Conservation (phyloP, 2,113 vertebrate genomes). For the Nothoprocta pentlandii region DNA sequence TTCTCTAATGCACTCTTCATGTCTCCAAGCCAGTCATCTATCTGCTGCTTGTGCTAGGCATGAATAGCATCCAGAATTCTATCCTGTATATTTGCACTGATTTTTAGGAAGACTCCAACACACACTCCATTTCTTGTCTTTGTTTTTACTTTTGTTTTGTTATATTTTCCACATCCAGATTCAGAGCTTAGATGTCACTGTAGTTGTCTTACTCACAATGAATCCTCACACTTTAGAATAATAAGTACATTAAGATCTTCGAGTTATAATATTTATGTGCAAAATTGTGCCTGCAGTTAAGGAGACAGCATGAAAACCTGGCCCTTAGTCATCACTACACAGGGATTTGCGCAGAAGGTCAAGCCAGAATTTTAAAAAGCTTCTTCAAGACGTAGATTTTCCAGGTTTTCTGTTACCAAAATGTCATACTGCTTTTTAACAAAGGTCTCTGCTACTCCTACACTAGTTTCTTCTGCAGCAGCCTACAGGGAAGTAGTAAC, state of each 20-base stretch:
- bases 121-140: constrained; percentile 34
- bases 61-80: constrained; percentile 39
- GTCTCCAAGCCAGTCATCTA: constrained; percentile 63
- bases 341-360: constrained; percentile 24
- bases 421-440: constrained; percentile 63
- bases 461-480: constrained; percentile 44
- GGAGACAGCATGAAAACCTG: not conserved
- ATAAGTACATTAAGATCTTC: not conserved
- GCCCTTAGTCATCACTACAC: not conserved
- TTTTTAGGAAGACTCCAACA: constrained; percentile 69
- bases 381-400: constrained; percentile 67
- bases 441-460: constrained; percentile 35
- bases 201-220: constrained; percentile 43
- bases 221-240: not conserved
- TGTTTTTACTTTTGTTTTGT: constrained; percentile 56
- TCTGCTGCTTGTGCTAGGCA: constrained; percentile 58
- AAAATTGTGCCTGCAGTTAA: constrained; percentile 15
- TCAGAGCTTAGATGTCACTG: constrained; percentile 17
- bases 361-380: constrained; percentile 44
- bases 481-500: constrained; percentile 52
- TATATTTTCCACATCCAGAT: constrained; percentile 52
- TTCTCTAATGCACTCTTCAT: constrained; percentile 20
- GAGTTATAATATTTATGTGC: not conserved
- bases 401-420: constrained; percentile 64
- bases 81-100: constrained; percentile 55